These are phyloP conservation scores for Fukomys damarensis DNA, from an alignment of 2,113 vertebrate genomes.

Conservation along the genomic window DNA sequence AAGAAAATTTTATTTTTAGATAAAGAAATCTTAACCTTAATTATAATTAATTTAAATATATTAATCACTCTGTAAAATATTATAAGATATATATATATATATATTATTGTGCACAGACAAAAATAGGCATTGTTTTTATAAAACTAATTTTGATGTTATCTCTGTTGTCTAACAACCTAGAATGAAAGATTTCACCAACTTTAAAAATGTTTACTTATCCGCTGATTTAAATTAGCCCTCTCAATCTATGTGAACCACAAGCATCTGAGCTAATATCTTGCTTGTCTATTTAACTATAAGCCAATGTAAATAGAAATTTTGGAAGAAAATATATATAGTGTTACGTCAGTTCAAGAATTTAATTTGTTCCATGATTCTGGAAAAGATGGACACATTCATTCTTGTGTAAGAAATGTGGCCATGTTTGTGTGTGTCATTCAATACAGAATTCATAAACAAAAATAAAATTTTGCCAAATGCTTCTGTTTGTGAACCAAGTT, in stretches of 20 bases:
- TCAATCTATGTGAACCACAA: not conserved
- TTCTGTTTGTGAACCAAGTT: not conserved
- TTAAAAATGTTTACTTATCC: not conserved
- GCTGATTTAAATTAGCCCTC: not conserved
- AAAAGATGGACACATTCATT: not conserved
- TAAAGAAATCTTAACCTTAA: not conserved
- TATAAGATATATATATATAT: not conserved
- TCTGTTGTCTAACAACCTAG: not conserved
- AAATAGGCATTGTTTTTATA: not conserved
- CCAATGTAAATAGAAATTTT: not conserved
- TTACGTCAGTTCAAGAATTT: not conserved
- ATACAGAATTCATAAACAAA: not conserved
- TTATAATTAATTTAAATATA: not conserved
- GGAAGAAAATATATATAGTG: not conserved
- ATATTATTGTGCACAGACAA: not conserved
- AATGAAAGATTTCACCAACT: not conserved
- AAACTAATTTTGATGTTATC: not conserved
- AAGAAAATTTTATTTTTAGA: not conserved
- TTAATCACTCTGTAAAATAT: not conserved
- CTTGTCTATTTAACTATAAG: not conserved
- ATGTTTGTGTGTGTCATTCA: not conserved
- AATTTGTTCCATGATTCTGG: not conserved
- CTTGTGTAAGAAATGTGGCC: not conserved
- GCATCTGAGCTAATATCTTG: not conserved
- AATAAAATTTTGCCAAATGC: not conserved